A percentile compares a stretch with the other conserved stretches of the same genome.
These are phyloP conservation scores for Sisor rabdophorus DNA, from an alignment of 2,113 vertebrate genomes.

Conservation along the genomic window DNA sequence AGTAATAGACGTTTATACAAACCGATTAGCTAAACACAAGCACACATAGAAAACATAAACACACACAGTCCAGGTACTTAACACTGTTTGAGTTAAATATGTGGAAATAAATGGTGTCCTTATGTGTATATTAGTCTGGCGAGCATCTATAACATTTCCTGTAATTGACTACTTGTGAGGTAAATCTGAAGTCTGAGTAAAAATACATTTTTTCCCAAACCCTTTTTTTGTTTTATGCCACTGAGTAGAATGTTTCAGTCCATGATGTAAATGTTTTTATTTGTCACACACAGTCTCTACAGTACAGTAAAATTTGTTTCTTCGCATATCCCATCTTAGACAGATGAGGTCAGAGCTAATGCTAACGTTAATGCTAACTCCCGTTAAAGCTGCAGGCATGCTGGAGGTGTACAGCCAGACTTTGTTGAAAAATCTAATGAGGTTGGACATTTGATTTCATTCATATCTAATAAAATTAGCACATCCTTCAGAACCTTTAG, in stretches of 20 bases:
- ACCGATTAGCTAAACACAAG: neutral
- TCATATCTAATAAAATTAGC: neutral
- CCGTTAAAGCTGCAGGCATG: neutral
- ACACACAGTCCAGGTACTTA: neutral
- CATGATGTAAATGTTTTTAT: neutral
- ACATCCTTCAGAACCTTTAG: neutral
- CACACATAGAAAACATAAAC: neutral
- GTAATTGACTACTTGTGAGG: neutral
- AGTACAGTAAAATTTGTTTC: too few relatives aligned
- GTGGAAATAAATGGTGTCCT: neutral
- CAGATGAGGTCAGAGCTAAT: neutral
- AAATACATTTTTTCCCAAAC: slow-evolving; percentile 16
- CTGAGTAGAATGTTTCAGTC: slow-evolving; percentile 16
- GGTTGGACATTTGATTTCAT: neutral
- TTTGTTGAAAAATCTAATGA: neutral
- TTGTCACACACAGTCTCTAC: too few relatives aligned
- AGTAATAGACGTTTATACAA: neutral
- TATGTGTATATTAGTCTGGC: neutral
- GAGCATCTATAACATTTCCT: neutral
- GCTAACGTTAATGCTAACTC: neutral
- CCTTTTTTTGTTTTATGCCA: neutral
- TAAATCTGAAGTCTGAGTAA: slow-evolving; percentile 8
- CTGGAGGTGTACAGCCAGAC: neutral
- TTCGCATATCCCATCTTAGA: too few relatives aligned
- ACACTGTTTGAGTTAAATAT: neutral